Evolutionary conservation across 2,888 invertebrate species (phyloP), one percentile per base, ranked within the genome.

Genomic region (Mantis religiosa): DNA sequence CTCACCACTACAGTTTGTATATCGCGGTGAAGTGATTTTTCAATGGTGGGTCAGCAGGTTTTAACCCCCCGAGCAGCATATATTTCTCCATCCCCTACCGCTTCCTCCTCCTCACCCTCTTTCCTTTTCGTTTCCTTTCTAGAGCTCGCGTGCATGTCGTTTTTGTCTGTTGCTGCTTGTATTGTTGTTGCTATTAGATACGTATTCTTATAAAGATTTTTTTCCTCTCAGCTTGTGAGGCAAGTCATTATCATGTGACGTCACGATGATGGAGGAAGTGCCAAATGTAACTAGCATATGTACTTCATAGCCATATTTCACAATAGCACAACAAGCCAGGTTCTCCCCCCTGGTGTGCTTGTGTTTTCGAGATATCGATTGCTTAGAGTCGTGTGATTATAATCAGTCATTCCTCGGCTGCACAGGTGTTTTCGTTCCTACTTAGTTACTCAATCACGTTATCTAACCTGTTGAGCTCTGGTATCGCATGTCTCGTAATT

Each of bases 401-500:
- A 87, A 87, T 87, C 82, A n/a, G 28, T 41, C 83, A 71, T 71
- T 34, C 83, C 83, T 87, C 87, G 20, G 81, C 30, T 82, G 30
- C n/a, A 47, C 87, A 82, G 82, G 82, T 82, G 86, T 86, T 86
- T 85, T 28, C 47, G 41, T 85, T 28, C 54, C 41, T 54, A 41
- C 85, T 41, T 27, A 54, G 28, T n/a, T 88, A 54, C 84, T 88
- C 88, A 88, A 83, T 88, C 88, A 88, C 88, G 88, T 84, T 88
- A 71, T 6, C 71, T 71, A 84, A 88, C 88, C 88, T 88, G 88
- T 88, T 88, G 88, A 88, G 71, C 71, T 88, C 54, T 47, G 54
- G 6, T 71, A 71, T 71, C 20, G 54, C 54, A 71, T 71, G 54
- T 25, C 54, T 71, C 3, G 54, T 71, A 20, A 71, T 71, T 71